These are phyloP conservation scores for Pachypanchax playfairii DNA, from an alignment of 2,113 vertebrate genomes.

Conservation along the genomic window DNA sequence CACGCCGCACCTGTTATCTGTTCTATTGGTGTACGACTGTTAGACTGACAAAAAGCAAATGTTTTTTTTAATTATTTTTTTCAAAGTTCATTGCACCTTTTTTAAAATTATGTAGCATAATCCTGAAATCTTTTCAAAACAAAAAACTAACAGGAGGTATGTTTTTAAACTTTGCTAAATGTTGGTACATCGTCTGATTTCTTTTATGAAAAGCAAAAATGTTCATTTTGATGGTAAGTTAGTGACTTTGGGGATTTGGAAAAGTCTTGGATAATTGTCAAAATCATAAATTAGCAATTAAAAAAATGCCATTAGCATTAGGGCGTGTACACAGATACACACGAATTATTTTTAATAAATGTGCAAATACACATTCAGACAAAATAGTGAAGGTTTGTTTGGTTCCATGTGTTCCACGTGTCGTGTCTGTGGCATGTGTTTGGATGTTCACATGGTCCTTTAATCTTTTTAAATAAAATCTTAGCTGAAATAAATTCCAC, in stretches of 20 bases:
- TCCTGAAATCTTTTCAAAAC: not conserved
- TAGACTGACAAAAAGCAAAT: constrained; percentile 21
- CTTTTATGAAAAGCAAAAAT: not conserved
- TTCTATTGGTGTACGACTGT: constrained; percentile 51
- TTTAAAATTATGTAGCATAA: constrained; percentile 15
- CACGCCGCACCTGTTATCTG: constrained; percentile 19
- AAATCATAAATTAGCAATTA: too few relatives aligned
- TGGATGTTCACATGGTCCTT: too few relatives aligned
- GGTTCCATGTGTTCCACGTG: too few relatives aligned
- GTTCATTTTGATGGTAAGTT: constrained; percentile 7
- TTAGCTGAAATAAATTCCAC: too few relatives aligned
- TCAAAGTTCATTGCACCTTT: constrained; percentile 27
- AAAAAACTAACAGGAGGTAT: constrained; percentile 10
- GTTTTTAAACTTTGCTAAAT: constrained; percentile 23
- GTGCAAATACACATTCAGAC: too few relatives aligned
- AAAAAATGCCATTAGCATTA: too few relatives aligned
- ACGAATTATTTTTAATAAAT: too few relatives aligned
- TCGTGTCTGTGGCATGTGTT: too few relatives aligned
- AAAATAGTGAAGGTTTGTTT: too few relatives aligned
- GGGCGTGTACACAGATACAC: too few relatives aligned
- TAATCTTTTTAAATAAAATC: too few relatives aligned
- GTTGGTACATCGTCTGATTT: constrained; percentile 38
- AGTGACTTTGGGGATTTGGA: constrained; percentile 6
- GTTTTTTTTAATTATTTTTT: not conserved
- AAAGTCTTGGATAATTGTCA: too few relatives aligned